Conservation (phyloP, 2,113 vertebrate species). For the Pluvialis apricaria region DNA sequence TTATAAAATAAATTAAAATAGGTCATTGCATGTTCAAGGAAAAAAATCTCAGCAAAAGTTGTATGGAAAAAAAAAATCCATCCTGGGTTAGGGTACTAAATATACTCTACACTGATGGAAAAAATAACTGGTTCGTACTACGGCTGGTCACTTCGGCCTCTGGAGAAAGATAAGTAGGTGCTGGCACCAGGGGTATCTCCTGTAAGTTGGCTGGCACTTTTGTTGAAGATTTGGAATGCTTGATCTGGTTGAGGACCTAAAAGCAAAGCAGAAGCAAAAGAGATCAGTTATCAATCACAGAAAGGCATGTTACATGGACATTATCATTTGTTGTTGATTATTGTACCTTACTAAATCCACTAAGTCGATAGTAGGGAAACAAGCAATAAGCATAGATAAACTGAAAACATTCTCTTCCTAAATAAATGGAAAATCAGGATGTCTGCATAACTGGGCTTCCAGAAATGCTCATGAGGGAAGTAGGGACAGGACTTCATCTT, state of each 20-base stretch:
- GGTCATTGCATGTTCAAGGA: background rate
- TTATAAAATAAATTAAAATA: background rate
- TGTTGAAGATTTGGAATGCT: constrained; percentile 54
- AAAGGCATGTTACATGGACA: background rate
- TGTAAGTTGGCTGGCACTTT: constrained; percentile 57
- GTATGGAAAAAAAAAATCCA: background rate
- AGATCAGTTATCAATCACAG: background rate
- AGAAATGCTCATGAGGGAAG: background rate
- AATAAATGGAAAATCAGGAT: background rate
- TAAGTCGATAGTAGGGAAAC: background rate
- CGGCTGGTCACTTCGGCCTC: constrained; percentile 70
- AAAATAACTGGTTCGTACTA: constrained; percentile 67
- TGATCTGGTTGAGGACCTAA: constrained; percentile 72
- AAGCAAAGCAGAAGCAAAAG: background rate
- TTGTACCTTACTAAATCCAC: background rate
- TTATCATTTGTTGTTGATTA: background rate
- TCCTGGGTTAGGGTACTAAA: background rate
- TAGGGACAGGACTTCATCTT: background rate
- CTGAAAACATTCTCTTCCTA: background rate
- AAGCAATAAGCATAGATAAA: background rate
- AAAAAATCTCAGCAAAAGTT: background rate
- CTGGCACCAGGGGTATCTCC: constrained; percentile 56
- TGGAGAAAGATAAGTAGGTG: constrained; percentile 60
- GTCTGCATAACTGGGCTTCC: background rate
- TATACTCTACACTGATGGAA: background rate